phyloP scores from a whole-genome alignment of 53 echinoderm and acorn worm genomes.

The Hippasteria phrygiana region DNA sequence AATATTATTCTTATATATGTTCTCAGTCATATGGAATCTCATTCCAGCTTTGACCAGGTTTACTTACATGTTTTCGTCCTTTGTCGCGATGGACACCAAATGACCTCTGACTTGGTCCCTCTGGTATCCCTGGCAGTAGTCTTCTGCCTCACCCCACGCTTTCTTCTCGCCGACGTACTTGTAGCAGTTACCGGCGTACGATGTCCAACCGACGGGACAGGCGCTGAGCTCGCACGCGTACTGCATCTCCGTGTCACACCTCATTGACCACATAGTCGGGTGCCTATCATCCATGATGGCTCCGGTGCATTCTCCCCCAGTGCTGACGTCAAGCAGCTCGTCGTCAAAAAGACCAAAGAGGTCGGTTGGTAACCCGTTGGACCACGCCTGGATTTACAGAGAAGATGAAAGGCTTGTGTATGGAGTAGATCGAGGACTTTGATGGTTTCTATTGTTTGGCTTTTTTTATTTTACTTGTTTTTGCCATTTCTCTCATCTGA shows the following conservation, averaged over 20 bases:
- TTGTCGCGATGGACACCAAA: constrained; percentile 44
- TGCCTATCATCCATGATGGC: not conserved
- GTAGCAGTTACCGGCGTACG: constrained; percentile 39
- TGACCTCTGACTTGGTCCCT: constrained; percentile 8
- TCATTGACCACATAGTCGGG: not conserved
- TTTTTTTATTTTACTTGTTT: no score
- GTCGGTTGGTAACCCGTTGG: constrained; percentile 34
- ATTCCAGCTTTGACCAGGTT: not conserved
- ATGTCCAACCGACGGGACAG: constrained; percentile 38
- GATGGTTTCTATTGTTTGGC: no score
- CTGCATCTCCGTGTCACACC: not conserved
- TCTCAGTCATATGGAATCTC: not conserved
- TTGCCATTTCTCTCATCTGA: no score
- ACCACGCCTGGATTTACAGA: constrained; percentile 27
- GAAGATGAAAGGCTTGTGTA: not conserved
- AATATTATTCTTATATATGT: no score
- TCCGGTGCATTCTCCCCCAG: constrained; percentile 11
- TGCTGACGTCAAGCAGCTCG: constrained; percentile 26
- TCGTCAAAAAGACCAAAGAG: not conserved
- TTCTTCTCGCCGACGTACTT: constrained; percentile 29
- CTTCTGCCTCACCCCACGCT: constrained; percentile 34
- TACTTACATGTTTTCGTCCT: constrained; percentile 26
- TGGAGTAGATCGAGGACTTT: no score
- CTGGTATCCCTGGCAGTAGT: constrained; percentile 16
- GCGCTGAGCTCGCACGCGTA: constrained; percentile 40